Conservation (phyloP, 2,113 vertebrate species). For the Bufo gargarizans region DNA sequence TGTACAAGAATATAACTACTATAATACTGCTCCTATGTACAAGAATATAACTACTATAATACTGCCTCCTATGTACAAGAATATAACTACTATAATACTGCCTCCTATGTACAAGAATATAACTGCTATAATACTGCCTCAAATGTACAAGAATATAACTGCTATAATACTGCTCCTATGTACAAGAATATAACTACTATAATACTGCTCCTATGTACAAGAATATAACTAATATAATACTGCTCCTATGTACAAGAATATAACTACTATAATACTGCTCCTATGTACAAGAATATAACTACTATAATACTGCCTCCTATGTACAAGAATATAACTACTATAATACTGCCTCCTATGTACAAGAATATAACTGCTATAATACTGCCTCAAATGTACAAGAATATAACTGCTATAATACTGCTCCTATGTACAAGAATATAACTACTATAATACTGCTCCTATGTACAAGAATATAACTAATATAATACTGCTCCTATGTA, state of each 20-base stretch:
- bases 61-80: not conserved
- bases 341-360: not conserved
- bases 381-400: not conserved
- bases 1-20: too few species aligned
- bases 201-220: not conserved
- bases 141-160: too few species aligned
- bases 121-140: too few species aligned
- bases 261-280: not conserved
- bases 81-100: not conserved
- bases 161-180: too few species aligned
- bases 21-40: too few species aligned
- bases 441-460: not conserved
- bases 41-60: not conserved
- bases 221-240: not conserved
- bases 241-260: not conserved
- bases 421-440: not conserved
- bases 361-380: not conserved
- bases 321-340: too few species aligned
- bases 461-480: constrained; percentile 4
- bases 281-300: not conserved
- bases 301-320: not conserved
- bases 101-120: too few species aligned
- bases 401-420: not conserved
- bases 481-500: not conserved
- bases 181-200: not conserved